Base-by-base conservation (phyloP, 1,140 invertebrate species). In the Batillaria attramentaria region DNA sequence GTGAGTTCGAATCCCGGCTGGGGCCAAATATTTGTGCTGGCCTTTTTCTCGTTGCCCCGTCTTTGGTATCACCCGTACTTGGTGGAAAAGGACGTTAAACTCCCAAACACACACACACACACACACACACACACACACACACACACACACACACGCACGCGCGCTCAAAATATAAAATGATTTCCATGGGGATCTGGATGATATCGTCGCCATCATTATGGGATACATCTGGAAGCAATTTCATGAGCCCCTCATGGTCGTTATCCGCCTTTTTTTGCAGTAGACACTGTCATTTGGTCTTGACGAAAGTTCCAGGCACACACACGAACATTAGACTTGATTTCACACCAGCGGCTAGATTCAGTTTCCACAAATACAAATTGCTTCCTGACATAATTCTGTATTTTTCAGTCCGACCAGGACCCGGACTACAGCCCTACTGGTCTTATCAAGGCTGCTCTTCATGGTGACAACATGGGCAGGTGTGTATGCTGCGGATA, bases 371-470 rank as follows among this genome's bases (percentile, higher is more conserved):
- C 24, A 69, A 8, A 6, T 28, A 18, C 24, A 35, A 10, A 31
- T n/a, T 24, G 6, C 18, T 69, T n/a, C 18, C 2, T 66, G 5
- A 69, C 31, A 42, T 62, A 20, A 8, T 54, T 54, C n/a, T 41
- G 24, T 77, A 20, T 62, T 50, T 78, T 81, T 72, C 69, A 86
- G 83, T 60, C 54, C 28, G 42, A 3, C 28, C 31, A 31, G 50
- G 80, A 84, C 50, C 85, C 85, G 28, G 75, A 78, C 50, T 83
- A 76, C 50, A 54, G 69, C 33, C 18, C 84, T 18, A 28, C 80
- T 42, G 82, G 82, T 42, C 78, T 84, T 16, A 84, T 87, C 28
- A 50, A 78, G 42, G 83, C 81, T 8, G 81, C 83, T 65, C 73
- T 84, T 10, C 70, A 73, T 77, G 79, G 84, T 37, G 77, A 81